Percentiles rank a stretch among this genome's conserved stretches.
Conservation (phyloP, 2,113 vertebrate genomes). For the Alligator mississippiensis region DNA sequence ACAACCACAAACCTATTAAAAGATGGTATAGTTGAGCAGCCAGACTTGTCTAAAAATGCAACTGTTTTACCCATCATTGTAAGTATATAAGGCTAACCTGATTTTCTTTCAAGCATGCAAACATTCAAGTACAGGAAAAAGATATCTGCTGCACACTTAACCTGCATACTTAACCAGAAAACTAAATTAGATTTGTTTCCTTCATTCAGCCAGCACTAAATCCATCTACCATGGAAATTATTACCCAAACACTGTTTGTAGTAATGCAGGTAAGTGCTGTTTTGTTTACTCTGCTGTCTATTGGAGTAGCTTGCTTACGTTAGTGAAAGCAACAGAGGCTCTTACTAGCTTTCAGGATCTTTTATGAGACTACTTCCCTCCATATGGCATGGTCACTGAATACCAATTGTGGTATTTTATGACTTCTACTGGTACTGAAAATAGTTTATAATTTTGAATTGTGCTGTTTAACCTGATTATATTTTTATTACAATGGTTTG, state of each 20-base stretch:
- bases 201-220: constrained; percentile 6
- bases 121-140: constrained; percentile 22
- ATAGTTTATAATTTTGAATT: constrained; percentile 15
- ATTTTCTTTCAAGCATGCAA: constrained; percentile 28
- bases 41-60: constrained; percentile 34
- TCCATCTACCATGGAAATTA: constrained; percentile 9
- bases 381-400: neutral
- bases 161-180: constrained; percentile 32
- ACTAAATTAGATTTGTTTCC: constrained; percentile 37
- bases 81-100: constrained; percentile 33
- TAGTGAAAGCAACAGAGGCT: neutral
- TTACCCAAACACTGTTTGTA: neutral
- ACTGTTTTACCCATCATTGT: constrained; percentile 18
- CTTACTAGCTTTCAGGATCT: neutral
- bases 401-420: neutral
- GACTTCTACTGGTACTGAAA: neutral
- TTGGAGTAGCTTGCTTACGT: neutral
- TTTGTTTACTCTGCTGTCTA: neutral
- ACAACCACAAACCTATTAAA: constrained; percentile 22
- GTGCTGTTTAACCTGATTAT: constrained; percentile 1
- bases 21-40: constrained; percentile 15
- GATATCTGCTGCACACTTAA: constrained; percentile 21
- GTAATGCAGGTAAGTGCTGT: neutral
- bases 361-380: constrained; percentile 13
- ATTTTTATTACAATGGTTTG: neutral